Evolutionary conservation across 2,797 vertebrate species (phyloP).

Genomic region (Crocidura indochinensis): DNA sequence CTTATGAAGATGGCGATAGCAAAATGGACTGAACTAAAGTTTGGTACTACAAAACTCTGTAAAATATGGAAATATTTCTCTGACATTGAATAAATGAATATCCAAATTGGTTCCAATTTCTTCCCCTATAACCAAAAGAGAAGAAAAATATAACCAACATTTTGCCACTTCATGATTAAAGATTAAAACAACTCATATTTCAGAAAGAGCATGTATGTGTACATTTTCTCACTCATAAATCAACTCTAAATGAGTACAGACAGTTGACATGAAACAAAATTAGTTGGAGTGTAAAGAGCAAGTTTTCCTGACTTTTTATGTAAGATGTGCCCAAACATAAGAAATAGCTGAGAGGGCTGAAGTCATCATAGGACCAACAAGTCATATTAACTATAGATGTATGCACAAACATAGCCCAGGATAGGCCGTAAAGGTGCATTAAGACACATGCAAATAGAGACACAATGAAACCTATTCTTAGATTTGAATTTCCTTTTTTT

Average conservation of each 20-base stretch:
- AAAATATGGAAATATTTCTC: slow-evolving; percentile 35
- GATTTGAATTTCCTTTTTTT: neutral
- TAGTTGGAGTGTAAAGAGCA: slow-evolving; percentile 20
- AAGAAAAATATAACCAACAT: slow-evolving; percentile 29
- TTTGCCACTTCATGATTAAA: slow-evolving; percentile 74
- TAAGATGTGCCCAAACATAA: slow-evolving; percentile 56
- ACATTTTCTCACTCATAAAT: slow-evolving; percentile 48
- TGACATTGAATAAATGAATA: slow-evolving; percentile 18
- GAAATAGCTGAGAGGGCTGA: slow-evolving; percentile 41
- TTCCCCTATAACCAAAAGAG: slow-evolving; percentile 61
- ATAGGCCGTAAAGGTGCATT: neutral
- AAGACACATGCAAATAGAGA: neutral
- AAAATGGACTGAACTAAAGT: neutral
- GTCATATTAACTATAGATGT: slow-evolving; percentile 60
- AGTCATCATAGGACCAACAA: neutral
- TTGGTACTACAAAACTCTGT: neutral
- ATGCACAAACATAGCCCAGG: neutral
- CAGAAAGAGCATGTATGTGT: slow-evolving; percentile 33
- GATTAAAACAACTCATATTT: slow-evolving; percentile 69
- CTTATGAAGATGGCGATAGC: neutral
- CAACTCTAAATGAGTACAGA: neutral
- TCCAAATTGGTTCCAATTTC: slow-evolving; percentile 55
- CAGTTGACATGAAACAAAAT: slow-evolving; percentile 33
- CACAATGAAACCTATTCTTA: neutral
- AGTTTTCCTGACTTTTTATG: slow-evolving; percentile 63